A percentile compares a stretch with the other conserved stretches of the same genome.
These are phyloP conservation scores for Epinephelus awoara DNA, from an alignment of 2,797 vertebrate species.

Conservation along the genomic window DNA sequence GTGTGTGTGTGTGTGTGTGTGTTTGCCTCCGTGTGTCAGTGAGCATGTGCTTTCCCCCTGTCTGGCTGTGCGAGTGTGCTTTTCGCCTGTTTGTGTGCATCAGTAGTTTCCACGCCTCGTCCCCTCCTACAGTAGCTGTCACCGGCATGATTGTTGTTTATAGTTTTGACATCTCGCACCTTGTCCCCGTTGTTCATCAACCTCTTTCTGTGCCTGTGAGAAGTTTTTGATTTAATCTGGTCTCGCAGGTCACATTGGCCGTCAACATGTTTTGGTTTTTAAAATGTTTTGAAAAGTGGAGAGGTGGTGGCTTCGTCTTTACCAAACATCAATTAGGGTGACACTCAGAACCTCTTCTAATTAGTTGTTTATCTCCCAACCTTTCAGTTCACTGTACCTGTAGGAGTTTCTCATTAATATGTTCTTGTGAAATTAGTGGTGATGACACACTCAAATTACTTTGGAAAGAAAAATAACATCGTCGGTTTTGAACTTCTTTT, in stretches of 20 bases:
- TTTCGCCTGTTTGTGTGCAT: conserved; percentile 53
- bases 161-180: conserved; percentile 74
- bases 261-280: conserved; percentile 28
- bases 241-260: conserved; percentile 42
- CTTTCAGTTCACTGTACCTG: conserved; percentile 51
- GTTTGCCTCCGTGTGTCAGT: conserved; percentile 1
- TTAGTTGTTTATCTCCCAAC: conserved; percentile 67
- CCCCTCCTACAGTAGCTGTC: conserved; percentile 62
- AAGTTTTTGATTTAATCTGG: conserved; percentile 58
- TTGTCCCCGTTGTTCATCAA: conserved; percentile 66
- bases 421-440: conserved; percentile 49
- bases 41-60: conserved; percentile 21
- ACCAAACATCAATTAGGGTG: conserved; percentile 63
- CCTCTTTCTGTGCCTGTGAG: conserved; percentile 44
- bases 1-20: conserved; percentile 16
- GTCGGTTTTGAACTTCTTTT: conserved; percentile 15
- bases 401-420: conserved; percentile 51
- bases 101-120: conserved; percentile 53
- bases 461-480: conserved; percentile 35
- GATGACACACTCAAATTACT: conserved; percentile 39
- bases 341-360: conserved; percentile 62
- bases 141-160: conserved; percentile 70
- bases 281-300: conserved; percentile 53
- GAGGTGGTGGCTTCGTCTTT: conserved; percentile 37
- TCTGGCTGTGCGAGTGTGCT: conserved; percentile 27